Percentiles rank a stretch among this genome's conserved stretches.
Evolutionary conservation across 1,140 invertebrate species (phyloP).

Genomic region (Patella vulgata): DNA sequence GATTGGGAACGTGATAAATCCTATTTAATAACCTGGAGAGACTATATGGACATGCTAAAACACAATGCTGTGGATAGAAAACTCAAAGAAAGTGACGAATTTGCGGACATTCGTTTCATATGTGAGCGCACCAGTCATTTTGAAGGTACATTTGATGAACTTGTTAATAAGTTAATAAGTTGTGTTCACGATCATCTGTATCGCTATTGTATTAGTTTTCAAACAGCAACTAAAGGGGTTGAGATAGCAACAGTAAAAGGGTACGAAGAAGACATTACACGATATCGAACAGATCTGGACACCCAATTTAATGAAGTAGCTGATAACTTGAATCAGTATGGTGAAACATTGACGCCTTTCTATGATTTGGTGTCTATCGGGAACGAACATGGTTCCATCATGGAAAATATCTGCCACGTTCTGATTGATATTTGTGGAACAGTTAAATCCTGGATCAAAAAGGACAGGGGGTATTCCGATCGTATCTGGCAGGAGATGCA

Average conservation of each 20-base stretch:
- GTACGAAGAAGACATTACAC: slow-evolving; percentile 30
- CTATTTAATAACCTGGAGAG: slow-evolving; percentile 41
- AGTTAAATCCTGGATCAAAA: slow-evolving; percentile 43
- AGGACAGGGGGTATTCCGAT: slow-evolving; percentile 42
- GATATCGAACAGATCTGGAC: slow-evolving; percentile 14
- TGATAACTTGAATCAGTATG: slow-evolving; percentile 34
- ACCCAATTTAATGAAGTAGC: slow-evolving; percentile 40
- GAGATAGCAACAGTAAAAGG: slow-evolving; percentile 38
- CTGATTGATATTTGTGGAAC: slow-evolving; percentile 41
- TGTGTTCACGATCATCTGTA: slow-evolving; percentile 44
- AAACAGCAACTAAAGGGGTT: slow-evolving; percentile 35
- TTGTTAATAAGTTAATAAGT: slow-evolving; percentile 33
- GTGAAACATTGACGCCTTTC: slow-evolving; percentile 42
- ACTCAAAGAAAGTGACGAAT: slow-evolving; percentile 21
- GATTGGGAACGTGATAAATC: slow-evolving; percentile 29
- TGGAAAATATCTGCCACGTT: slow-evolving; percentile 47
- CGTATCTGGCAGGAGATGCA: slow-evolving; percentile 43
- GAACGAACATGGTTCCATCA: slow-evolving; percentile 32
- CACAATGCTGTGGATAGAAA: slow-evolving; percentile 21
- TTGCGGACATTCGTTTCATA: slow-evolving; percentile 29
- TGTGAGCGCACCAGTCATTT: slow-evolving; percentile 46
- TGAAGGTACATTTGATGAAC: slow-evolving; percentile 38
- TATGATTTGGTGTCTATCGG: slow-evolving; percentile 41
- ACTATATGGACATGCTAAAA: slow-evolving; percentile 37
- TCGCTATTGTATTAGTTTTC: slow-evolving; percentile 49